Evolutionary conservation across 2,797 vertebrate species (phyloP).

Genomic region (Enteromius radiatus): DNA sequence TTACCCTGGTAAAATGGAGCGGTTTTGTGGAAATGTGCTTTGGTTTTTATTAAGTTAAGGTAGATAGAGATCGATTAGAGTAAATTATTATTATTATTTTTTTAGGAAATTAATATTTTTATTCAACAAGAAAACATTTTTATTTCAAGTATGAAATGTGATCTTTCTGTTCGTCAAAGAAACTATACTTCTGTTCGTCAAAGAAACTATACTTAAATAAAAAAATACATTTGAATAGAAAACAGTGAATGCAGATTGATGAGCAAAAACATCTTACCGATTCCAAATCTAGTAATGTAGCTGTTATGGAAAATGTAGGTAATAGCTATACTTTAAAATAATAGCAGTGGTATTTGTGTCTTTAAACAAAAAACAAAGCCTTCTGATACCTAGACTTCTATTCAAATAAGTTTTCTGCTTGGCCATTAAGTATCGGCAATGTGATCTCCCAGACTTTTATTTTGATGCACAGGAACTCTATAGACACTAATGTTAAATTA

Average conservation of each 20-base stretch:
- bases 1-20: constrained; percentile 37
- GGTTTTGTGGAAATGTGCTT: constrained; percentile 6
- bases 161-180: background rate
- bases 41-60: constrained; percentile 19
- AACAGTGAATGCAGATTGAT: background rate
- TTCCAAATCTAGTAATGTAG: background rate
- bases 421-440: background rate
- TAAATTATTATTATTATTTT: background rate
- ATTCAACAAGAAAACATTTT: background rate
- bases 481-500: too few species aligned
- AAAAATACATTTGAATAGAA: background rate
- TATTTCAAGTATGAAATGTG: background rate
- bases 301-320: background rate
- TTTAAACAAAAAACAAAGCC: background rate
- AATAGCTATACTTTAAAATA: background rate
- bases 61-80: background rate
- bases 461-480: background rate
- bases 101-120: background rate
- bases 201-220: background rate
- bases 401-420: too few species aligned
- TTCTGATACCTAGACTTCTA: background rate
- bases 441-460: background rate
- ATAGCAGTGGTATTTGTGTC: background rate
- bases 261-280: background rate
- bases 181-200: background rate